Evolutionary conservation across 2,888 invertebrate species (phyloP).

Genomic region (Altica lythri): DNA sequence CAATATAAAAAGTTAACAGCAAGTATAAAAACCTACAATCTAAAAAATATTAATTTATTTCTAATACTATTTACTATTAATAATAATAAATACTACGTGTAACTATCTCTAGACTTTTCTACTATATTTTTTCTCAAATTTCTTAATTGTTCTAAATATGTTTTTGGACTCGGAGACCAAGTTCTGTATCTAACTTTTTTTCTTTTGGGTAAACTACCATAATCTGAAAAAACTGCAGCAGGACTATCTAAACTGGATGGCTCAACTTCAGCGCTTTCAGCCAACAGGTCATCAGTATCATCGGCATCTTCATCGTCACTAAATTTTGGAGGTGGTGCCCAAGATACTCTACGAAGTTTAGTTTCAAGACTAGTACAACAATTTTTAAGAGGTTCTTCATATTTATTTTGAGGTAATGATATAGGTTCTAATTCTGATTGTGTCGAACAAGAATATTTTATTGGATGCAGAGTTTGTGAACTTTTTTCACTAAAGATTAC

Average conservation of each 20-base stretch:
- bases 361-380: constrained; percentile 53
- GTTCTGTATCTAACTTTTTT: constrained; percentile 12
- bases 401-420: constrained; percentile 50
- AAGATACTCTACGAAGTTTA: constrained; percentile 42
- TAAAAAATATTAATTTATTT: neutral
- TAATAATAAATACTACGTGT: neutral
- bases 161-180: constrained; percentile 6
- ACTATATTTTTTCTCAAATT: constrained; percentile 62
- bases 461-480: constrained; percentile 41
- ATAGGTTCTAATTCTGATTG: constrained; percentile 37
- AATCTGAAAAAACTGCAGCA: constrained; percentile 52
- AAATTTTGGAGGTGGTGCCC: neutral
- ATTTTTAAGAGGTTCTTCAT: constrained; percentile 50
- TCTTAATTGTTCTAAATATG: constrained; percentile 64
- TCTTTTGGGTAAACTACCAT: constrained; percentile 53
- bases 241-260: constrained; percentile 52
- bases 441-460: constrained; percentile 29
- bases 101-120: constrained; percentile 57
- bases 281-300: constrained; percentile 18
- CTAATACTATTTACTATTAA: no score
- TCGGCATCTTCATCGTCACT: constrained; percentile 20
- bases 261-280: constrained; percentile 38
- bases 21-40: neutral
- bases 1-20: no score
- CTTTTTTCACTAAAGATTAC: constrained; percentile 25